These are phyloP conservation scores for Lasioglossum oenotherae DNA, from an alignment of 2,888 invertebrate genomes.

Conservation along the genomic window DNA sequence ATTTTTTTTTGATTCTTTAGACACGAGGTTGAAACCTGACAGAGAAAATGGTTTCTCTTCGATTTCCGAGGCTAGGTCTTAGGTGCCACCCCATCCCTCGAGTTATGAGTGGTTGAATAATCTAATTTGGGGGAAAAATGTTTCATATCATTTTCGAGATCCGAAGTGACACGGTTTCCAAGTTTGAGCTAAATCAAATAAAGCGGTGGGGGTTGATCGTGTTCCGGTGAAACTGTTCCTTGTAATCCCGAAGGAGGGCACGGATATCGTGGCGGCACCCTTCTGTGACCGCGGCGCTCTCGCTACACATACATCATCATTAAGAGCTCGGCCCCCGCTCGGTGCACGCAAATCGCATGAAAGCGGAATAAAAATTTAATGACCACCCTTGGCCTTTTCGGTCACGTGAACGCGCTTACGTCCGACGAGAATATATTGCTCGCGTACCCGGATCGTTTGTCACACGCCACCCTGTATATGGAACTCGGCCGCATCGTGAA, in stretches of 20 bases:
- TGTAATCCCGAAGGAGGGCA: slow-evolving; percentile 38
- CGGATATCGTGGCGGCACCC: slow-evolving; percentile 30
- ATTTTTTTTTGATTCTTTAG: too few species aligned
- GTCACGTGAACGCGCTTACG: slow-evolving; percentile 63
- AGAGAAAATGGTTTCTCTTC: neutral
- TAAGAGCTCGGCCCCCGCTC: slow-evolving; percentile 34
- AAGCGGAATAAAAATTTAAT: slow-evolving; percentile 72
- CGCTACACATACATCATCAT: slow-evolving; percentile 64
- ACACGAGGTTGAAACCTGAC: neutral
- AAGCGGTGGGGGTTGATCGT: neutral
- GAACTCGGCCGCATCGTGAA: neutral
- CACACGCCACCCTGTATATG: slow-evolving; percentile 50
- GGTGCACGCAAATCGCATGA: slow-evolving; percentile 69
- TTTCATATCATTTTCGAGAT: neutral
- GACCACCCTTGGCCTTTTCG: slow-evolving; percentile 63
- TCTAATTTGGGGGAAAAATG: neutral
- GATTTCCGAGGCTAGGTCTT: neutral
- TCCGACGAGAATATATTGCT: slow-evolving; percentile 61
- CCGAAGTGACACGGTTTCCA: neutral
- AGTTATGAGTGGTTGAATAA: neutral
- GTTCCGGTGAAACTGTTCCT: slow-evolving; percentile 13
- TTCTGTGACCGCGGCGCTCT: slow-evolving; percentile 10
- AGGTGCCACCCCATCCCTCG: neutral
- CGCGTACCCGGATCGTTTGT: slow-evolving; percentile 57
- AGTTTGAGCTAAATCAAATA: slow-evolving; percentile 29